Evolutionary conservation across 1,140 invertebrate species (phyloP).

Genomic region (Drosophila orena): DNA sequence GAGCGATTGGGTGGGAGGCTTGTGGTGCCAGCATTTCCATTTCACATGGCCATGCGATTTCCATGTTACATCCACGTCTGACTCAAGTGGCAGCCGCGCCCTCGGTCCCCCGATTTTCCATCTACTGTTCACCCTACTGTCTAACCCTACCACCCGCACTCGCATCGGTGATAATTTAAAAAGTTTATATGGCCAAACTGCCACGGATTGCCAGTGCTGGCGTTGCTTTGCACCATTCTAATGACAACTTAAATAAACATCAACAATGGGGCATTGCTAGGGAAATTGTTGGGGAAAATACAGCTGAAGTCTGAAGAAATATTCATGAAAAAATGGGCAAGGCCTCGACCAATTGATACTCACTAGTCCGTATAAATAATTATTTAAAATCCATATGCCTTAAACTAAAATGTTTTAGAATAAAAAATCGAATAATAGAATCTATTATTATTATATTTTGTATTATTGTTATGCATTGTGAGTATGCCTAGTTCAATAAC

Average conservation of each 20-base stretch:
- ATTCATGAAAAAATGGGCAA: background rate
- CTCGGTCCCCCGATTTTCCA: conserved; percentile 3
- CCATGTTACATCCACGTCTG: conserved; percentile 65
- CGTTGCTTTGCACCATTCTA: conserved; percentile 69
- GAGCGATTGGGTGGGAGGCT: conserved; percentile 5
- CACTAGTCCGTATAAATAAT: background rate
- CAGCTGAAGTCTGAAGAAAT: conserved; percentile 24
- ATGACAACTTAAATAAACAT: conserved; percentile 83
- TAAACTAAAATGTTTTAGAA: no score
- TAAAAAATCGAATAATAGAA: no score
- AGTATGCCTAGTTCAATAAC: background rate
- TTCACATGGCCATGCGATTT: conserved; percentile 79
- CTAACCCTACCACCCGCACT: conserved; percentile 14
- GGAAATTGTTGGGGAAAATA: conserved; percentile 36
- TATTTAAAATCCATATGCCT: background rate
- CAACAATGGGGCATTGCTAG: conserved; percentile 49
- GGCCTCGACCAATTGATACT: background rate
- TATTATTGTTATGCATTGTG: background rate
- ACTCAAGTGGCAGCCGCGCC: conserved; percentile 70
- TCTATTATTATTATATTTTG: background rate
- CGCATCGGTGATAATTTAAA: conserved; percentile 78
- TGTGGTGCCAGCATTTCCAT: conserved; percentile 55
- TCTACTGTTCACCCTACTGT: background rate
- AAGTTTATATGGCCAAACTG: conserved; percentile 74
- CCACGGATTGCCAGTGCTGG: conserved; percentile 45